Percentiles rank a stretch among this genome's conserved stretches.
These are phyloP conservation scores for Pinctada fucata DNA, from an alignment of 2,888 invertebrate species.

Conservation along the genomic window DNA sequence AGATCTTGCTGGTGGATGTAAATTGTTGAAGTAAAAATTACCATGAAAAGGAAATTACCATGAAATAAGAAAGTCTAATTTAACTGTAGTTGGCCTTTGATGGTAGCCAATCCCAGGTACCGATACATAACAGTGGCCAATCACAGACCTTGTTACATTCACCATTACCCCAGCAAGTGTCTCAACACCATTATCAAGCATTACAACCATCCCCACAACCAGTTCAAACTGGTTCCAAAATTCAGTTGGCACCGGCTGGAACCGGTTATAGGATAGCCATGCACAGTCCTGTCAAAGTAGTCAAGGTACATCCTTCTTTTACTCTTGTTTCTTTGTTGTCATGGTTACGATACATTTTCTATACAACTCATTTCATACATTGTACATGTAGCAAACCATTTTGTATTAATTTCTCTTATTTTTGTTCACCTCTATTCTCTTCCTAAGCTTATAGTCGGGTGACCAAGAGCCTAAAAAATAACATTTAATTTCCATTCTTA, in stretches of 20 bases:
- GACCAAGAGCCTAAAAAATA: too few species aligned
- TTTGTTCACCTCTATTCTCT: too few species aligned
- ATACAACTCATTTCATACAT: neutral
- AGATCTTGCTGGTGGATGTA: too few species aligned
- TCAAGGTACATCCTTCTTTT: constrained; percentile 28
- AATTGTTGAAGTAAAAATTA: too few species aligned
- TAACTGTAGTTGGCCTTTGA: constrained; percentile 57
- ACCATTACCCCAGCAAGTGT: constrained; percentile 35
- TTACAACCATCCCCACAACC: constrained; percentile 54
- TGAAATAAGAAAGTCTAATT: neutral
- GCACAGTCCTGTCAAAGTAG: constrained; percentile 47
- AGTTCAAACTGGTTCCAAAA: constrained; percentile 53
- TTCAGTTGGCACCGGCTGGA: constrained; percentile 55
- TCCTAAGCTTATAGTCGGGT: too few species aligned
- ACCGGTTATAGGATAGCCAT: constrained; percentile 49
- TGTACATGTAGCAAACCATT: too few species aligned
- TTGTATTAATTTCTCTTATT: too few species aligned
- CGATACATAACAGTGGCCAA: constrained; percentile 46
- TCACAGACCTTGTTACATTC: constrained; percentile 48
- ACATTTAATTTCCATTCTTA: too few species aligned
- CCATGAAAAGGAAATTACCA: too few species aligned
- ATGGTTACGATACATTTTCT: neutral
- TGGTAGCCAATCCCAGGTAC: constrained; percentile 50
- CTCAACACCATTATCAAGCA: constrained; percentile 43
- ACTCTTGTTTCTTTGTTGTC: too few species aligned